Evolutionary conservation across 1,140 invertebrate genomes (phyloP).

Genomic region (Aphidius ervi): DNA sequence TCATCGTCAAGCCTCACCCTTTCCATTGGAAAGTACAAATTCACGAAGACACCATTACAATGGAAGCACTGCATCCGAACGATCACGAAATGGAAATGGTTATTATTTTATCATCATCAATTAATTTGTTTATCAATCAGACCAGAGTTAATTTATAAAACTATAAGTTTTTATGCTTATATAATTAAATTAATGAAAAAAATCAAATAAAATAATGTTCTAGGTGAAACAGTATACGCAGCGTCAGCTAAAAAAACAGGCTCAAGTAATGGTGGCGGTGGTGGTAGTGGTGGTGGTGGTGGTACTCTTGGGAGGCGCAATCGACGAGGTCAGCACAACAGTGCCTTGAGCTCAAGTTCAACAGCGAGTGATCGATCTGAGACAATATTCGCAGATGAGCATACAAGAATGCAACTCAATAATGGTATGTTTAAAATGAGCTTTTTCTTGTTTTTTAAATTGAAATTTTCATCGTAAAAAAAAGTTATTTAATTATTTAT

Average conservation of each 20-base stretch:
- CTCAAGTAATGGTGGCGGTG: constrained; percentile 10
- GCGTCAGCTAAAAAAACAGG: constrained; percentile 48
- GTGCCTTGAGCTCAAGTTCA: constrained; percentile 40
- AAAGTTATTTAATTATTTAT: too few relatives aligned
- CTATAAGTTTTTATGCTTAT: too few relatives aligned
- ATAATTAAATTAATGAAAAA: too few relatives aligned
- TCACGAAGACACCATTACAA: constrained; percentile 55
- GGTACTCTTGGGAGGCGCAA: constrained; percentile 38
- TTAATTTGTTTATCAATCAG: too few relatives aligned
- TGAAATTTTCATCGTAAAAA: too few relatives aligned
- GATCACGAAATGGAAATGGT: constrained; percentile 42
- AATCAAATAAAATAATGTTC: neutral
- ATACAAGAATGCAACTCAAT: constrained; percentile 39
- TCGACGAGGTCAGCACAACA: constrained; percentile 38
- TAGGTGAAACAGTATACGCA: constrained; percentile 53
- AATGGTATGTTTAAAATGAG: constrained; percentile 32
- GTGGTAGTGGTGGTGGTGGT: constrained; percentile 22
- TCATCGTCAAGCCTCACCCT: constrained; percentile 63
- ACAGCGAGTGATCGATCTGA: constrained; percentile 42
- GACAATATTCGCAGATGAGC: constrained; percentile 39
- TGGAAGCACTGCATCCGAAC: constrained; percentile 40
- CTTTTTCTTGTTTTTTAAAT: neutral
- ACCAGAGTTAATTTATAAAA: too few relatives aligned
- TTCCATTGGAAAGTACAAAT: constrained; percentile 64
- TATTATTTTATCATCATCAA: constrained; percentile 8